Base-by-base conservation (phyloP, 1,140 invertebrate species). In the Zaprionus davidi region DNA sequence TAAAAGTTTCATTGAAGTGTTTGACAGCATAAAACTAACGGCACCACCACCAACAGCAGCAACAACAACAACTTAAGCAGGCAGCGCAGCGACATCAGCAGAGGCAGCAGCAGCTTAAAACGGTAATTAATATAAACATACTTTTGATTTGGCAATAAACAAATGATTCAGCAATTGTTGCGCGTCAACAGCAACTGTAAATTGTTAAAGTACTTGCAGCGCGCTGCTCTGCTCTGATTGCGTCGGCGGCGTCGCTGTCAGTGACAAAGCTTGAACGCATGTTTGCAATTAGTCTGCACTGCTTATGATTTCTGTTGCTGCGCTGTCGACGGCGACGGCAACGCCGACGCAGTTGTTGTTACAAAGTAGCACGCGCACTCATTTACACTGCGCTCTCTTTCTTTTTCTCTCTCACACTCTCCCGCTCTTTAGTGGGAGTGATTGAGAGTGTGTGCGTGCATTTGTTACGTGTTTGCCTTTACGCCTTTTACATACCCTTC, bases 61-160 rank as follows among this genome's bases (percentile, higher is more conserved):
- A 55, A 49, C 72, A 55, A 28, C 41, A 41, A 41, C 83, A 74
- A 80, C 84, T 84, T 88, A 84, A 90, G 41, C 41, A 44, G 41
- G 6, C 41, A n/a, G 15, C 41, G 7, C 17, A 57, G 22, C 46
- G n/a, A 13, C 38, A 51, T 13, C 63, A 41, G 24, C 26, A 63
- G 36, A 17, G 44, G 28, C 36, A 26, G 5, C 24, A 26, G 38
- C 84, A 75, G 84, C 84, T 90, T 88, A 90, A 90, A 88, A 88
- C 85, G 84, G 84, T 88, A 88, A 88, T 88, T 90, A 88, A 88
- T 79, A 90, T 67, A 88, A 88, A 88, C 85, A 88, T 72, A 81
- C 75, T 70, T 59, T 78, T 88, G 84, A 87, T 88, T 87, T 71
- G 84, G 81, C 84, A 82, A 87, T 87, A 87, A 87, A 75, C 84